phyloP scores from a whole-genome alignment of 2,797 vertebrate species.

The Lepidocolaptes lacrymiger region DNA sequence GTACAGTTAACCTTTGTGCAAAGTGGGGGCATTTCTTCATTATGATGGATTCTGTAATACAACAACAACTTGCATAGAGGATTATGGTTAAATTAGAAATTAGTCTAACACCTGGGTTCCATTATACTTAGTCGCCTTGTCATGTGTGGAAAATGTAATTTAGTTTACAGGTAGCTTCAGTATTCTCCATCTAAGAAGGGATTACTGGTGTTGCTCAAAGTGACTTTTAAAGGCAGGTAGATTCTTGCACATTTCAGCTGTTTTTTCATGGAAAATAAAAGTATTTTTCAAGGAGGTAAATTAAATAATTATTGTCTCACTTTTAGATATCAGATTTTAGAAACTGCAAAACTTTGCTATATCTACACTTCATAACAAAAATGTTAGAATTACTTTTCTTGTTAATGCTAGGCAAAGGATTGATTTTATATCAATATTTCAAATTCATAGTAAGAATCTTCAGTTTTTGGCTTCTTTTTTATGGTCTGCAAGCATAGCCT shows the following conservation, averaged over 20 bases:
- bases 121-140: conserved; percentile 56
- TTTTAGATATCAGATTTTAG: not conserved
- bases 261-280: not conserved
- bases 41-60: conserved; percentile 70
- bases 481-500: not conserved
- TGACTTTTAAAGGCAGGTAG: conserved; percentile 13
- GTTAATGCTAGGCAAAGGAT: not conserved
- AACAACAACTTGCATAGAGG: conserved; percentile 57
- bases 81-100: conserved; percentile 75
- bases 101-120: conserved; percentile 72
- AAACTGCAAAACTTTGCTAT: not conserved
- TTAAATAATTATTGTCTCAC: not conserved
- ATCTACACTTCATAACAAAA: conserved; percentile 8
- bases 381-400: not conserved
- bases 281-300: not conserved
- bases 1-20: conserved; percentile 68
- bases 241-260: not conserved
- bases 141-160: conserved; percentile 55
- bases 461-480: not conserved
- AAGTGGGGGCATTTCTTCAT: conserved; percentile 65
- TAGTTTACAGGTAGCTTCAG: conserved; percentile 41
- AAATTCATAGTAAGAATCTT: not conserved
- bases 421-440: conserved; percentile 9
- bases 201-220: conserved; percentile 22
- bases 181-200: conserved; percentile 3